Evolutionary conservation across 2,888 invertebrate species (phyloP).

Genomic region (Thereva unica): DNA sequence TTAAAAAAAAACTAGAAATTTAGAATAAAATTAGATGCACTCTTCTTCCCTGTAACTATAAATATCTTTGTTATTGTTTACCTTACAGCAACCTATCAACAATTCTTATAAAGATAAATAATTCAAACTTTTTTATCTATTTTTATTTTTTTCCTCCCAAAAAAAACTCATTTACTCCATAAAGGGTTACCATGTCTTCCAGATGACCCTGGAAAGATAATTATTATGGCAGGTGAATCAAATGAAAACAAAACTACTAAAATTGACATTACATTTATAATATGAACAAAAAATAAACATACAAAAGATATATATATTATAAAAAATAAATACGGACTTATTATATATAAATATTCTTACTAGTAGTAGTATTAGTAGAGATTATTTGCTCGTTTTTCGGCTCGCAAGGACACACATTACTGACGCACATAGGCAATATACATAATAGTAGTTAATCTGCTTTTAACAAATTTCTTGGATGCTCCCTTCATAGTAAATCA

Average conservation of each 20-base stretch:
- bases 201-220: conserved; percentile 59
- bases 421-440: too few relatives aligned
- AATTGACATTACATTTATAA: conserved; percentile 45
- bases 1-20: conserved; percentile 50
- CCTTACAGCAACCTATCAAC: conserved; percentile 3
- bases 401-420: too few relatives aligned
- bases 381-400: too few relatives aligned
- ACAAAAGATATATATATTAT: not conserved
- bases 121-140: conserved; percentile 20
- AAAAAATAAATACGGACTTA: too few relatives aligned
- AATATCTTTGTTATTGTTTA: conserved; percentile 18
- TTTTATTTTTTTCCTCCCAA: conserved; percentile 2
- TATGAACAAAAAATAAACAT: conserved; percentile 36
- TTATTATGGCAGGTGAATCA: conserved; percentile 60
- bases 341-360: too few relatives aligned
- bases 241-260: conserved; percentile 46
- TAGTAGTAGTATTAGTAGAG: too few relatives aligned
- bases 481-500: not conserved
- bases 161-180: conserved; percentile 46
- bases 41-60: conserved; percentile 13
- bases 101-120: conserved; percentile 10
- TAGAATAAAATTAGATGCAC: conserved; percentile 47
- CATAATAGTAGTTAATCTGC: too few relatives aligned
- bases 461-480: not conserved
- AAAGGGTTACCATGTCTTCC: conserved; percentile 58